phyloP scores from a whole-genome alignment of 2,113 vertebrate genomes.

The Ancistrus triradiatus region DNA sequence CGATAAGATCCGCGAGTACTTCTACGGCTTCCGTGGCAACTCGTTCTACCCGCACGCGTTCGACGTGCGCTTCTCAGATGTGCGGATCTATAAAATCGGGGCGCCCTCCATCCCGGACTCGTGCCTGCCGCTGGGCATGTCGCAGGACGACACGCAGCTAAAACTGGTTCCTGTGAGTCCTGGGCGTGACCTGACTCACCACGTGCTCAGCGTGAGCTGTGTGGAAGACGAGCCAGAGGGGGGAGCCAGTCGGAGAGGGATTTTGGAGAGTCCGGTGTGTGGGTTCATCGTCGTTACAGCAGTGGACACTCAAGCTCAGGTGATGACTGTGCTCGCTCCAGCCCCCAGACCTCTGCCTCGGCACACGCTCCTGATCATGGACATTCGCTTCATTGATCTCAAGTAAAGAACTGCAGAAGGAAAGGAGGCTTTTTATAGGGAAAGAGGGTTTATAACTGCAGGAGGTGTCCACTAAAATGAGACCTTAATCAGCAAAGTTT shows the following conservation, averaged over 20 bases:
- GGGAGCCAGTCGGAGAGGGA: slow-evolving; percentile 49
- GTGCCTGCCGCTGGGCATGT: slow-evolving; percentile 94
- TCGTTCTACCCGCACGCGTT: slow-evolving; percentile 94
- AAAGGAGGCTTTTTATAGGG: too few relatives aligned
- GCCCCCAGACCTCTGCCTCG: slow-evolving; percentile 88
- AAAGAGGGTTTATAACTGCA: too few relatives aligned
- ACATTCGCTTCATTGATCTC: slow-evolving; percentile 96
- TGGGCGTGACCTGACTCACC: slow-evolving; percentile 92
- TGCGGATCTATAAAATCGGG: slow-evolving; percentile 96
- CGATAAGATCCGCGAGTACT: slow-evolving; percentile 92
- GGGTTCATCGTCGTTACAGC: slow-evolving; percentile 94
- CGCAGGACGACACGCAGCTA: slow-evolving; percentile 95
- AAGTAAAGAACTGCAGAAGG: slow-evolving; percentile 61
- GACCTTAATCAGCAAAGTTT: too few relatives aligned
- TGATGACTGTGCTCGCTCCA: slow-evolving; percentile 90
- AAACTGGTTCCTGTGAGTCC: slow-evolving; percentile 94
- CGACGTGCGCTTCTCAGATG: slow-evolving; percentile 93
- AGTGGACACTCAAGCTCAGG: slow-evolving; percentile 87
- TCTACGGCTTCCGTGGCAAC: slow-evolving; percentile 88
- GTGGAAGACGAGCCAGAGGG: slow-evolving; percentile 78
- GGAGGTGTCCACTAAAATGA: too few relatives aligned
- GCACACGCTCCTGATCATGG: slow-evolving; percentile 95
- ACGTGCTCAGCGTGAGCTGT: slow-evolving; percentile 90
- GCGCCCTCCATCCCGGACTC: slow-evolving; percentile 96
- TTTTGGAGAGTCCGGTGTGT: slow-evolving; percentile 86